Evolutionary conservation across 2,888 invertebrate species (phyloP).

Genomic region (Tanaodytes sp.): DNA sequence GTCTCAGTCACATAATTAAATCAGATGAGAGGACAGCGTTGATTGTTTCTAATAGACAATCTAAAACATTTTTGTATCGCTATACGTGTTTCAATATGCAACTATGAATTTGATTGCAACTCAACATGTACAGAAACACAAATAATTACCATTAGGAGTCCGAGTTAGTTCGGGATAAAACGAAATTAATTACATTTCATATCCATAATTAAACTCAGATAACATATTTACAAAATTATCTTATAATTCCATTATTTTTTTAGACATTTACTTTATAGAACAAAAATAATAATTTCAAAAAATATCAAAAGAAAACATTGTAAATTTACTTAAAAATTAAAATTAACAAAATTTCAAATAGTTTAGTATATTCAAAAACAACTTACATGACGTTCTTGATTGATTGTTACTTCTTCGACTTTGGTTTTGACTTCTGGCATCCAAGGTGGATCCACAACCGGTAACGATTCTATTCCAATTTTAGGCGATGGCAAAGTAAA

Average conservation of each 20-base stretch:
- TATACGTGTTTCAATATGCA: constrained; percentile 26
- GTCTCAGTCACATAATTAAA: constrained; percentile 36
- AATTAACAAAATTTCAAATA: too few relatives aligned
- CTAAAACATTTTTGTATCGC: constrained; percentile 6
- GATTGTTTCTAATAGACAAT: constrained; percentile 21
- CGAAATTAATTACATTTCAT: constrained; percentile 31
- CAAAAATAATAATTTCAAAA: too few relatives aligned
- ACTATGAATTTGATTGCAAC: constrained; percentile 36
- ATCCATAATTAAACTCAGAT: background rate
- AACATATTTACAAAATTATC: too few relatives aligned
- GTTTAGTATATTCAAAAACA: too few relatives aligned
- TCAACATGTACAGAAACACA: constrained; percentile 42
- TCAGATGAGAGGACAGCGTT: constrained; percentile 19
- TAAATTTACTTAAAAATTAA: background rate
- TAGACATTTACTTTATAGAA: too few relatives aligned
- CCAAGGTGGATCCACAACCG: constrained; percentile 99
- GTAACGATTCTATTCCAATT: constrained; percentile 94
- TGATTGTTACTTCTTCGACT: constrained; percentile 98
- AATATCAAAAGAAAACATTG: too few relatives aligned
- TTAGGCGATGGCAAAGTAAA: constrained; percentile 99
- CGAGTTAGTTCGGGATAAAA: constrained; percentile 46
- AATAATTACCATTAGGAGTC: constrained; percentile 49
- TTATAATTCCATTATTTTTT: too few relatives aligned
- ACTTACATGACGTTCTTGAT: constrained; percentile 95
- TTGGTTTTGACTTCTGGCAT: constrained; percentile 98